Percentiles rank a stretch among this genome's conserved stretches.
Conservation (phyloP, 2,888 invertebrate species). For the Barypeithes pellucidus region DNA sequence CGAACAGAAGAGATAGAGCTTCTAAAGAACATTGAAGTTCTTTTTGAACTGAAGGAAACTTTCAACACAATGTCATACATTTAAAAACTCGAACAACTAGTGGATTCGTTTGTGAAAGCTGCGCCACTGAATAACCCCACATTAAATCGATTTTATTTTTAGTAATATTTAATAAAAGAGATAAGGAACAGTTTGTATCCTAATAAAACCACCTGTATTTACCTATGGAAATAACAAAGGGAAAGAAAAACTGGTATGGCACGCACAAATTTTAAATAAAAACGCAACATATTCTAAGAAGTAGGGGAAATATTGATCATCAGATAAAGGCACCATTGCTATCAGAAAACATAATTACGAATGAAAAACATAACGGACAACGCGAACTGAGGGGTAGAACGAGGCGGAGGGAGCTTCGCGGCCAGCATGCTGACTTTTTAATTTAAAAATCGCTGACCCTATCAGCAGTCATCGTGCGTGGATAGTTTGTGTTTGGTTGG, state of each 20-base stretch:
- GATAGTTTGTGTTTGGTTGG: not conserved
- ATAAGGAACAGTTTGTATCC: slow-evolving; percentile 49
- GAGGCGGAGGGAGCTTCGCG: slow-evolving; percentile 4
- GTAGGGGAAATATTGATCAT: slow-evolving; percentile 69
- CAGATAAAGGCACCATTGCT: slow-evolving; percentile 68
- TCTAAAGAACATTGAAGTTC: too few species aligned
- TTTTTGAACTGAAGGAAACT: too few species aligned
- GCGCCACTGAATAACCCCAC: slow-evolving; percentile 34
- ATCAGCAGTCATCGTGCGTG: slow-evolving; percentile 5
- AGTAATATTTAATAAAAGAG: slow-evolving; percentile 52
- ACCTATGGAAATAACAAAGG: slow-evolving; percentile 57
- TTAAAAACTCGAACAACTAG: slow-evolving; percentile 12
- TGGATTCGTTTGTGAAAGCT: slow-evolving; percentile 13
- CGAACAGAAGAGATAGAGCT: too few species aligned
- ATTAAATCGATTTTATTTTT: slow-evolving; percentile 53
- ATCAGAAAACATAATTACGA: slow-evolving; percentile 69
- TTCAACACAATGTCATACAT: not conserved
- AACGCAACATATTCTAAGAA: slow-evolving; percentile 63
- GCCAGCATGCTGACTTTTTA: slow-evolving; percentile 23
- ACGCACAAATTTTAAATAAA: slow-evolving; percentile 61
- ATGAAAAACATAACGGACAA: slow-evolving; percentile 69
- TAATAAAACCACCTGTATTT: slow-evolving; percentile 61
- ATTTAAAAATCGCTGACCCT: slow-evolving; percentile 22
- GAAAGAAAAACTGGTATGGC: slow-evolving; percentile 43
- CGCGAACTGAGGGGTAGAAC: slow-evolving; percentile 60